Evolutionary conservation across 2,888 invertebrate genomes (phyloP), one percentile per base, ranked within the genome.

Genomic region (Nasonia oneida): DNA sequence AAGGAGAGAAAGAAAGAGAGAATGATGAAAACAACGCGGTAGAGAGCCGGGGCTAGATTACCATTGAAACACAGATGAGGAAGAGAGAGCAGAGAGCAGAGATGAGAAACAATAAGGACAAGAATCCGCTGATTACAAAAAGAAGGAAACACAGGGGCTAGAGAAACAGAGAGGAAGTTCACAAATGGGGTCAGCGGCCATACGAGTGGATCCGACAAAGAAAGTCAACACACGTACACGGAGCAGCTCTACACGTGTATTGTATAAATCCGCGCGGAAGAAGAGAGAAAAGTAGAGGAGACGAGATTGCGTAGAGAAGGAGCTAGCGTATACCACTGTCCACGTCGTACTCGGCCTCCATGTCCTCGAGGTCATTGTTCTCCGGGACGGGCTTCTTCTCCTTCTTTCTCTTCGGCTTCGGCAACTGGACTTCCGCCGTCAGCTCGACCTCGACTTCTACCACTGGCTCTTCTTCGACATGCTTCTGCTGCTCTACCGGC

Each of bases 281-380:
- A 64, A 57, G 18, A 75, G n/a, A 50, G 78, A 78, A 42, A 29
- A 14, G 14, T 1, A n/a, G 14, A 29, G n/a, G n/a, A 81, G 79
- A 18, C 37, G 73, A 73, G 73, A 29, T 29, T 23, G 73, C 42
- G 1, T 3, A n/a, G 57, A 8, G 33, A 5, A 18, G 8, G 14
- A 53, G 85, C 4, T 37, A 37, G 37, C 87, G 71, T 84, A 29
- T 29, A 87, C 86, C 86, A 5, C 85, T 86, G 37, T 87, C 33
- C 81, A 83, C 82, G 76, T 87, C 84, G 81, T 79, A 81, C 79
- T 86, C 89, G 10, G 81, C 57, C 75, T 89, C 87, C 18, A 84
- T 39, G 73, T 88, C 88, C 79, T 89, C 88, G 71, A 80, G 78
- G 85, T 88, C 85, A 39, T 84, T 81, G 61, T 39, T 81, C 10